Evolutionary conservation across 2,113 vertebrate species (phyloP).

Genomic region (Caloenas nicobarica): DNA sequence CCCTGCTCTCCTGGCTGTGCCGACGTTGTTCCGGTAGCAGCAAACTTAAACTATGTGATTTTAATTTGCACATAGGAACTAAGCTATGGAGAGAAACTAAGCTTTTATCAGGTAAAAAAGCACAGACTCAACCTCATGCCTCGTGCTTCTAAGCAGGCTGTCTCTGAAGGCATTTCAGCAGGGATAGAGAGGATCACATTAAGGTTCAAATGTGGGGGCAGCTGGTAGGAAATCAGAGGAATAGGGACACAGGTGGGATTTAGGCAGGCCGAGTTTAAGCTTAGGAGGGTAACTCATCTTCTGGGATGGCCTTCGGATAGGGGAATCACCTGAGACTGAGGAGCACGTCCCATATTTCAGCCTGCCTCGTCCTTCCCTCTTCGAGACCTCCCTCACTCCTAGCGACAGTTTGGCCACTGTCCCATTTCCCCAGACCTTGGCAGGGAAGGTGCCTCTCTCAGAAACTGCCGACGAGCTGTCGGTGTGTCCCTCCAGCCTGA

Average conservation of each 20-base stretch:
- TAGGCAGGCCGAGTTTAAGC: background rate
- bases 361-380: background rate
- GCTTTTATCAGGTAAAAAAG: conserved; percentile 5
- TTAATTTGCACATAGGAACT: background rate
- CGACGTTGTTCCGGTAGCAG: background rate
- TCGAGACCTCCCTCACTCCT: background rate
- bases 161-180: conserved; percentile 39
- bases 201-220: background rate
- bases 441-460: background rate
- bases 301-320: background rate
- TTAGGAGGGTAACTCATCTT: background rate
- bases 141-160: background rate
- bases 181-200: background rate
- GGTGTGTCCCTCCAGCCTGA: background rate
- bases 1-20: background rate
- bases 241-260: background rate
- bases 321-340: background rate
- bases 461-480: background rate
- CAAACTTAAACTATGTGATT: conserved; percentile 1
- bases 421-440: background rate
- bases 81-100: background rate
- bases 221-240: background rate
- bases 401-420: background rate
- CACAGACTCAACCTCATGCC: background rate
- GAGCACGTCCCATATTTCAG: background rate